Evolutionary conservation across 2,797 vertebrate species (phyloP).

Genomic region (Dromococcyx pavoninus): DNA sequence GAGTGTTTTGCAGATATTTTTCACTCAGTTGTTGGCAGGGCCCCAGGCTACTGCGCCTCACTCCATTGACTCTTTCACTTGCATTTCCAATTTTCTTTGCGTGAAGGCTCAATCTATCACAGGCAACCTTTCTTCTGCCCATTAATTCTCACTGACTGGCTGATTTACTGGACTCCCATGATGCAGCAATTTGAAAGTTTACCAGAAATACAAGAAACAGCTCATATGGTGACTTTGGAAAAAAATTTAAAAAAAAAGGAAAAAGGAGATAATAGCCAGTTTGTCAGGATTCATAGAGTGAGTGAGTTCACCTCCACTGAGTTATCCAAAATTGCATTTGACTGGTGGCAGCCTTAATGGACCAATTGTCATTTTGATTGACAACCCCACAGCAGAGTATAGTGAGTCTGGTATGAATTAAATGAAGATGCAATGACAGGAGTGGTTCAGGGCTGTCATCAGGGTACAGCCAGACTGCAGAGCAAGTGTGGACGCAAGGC

Average conservation of each 20-base stretch:
- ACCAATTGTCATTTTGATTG: background rate
- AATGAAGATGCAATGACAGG: background rate
- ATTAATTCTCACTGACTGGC: conserved; percentile 9
- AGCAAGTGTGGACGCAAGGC: background rate
- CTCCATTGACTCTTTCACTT: background rate
- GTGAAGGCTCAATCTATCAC: conserved; percentile 16
- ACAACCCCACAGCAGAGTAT: background rate
- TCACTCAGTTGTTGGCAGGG: conserved; percentile 1
- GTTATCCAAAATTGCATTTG: background rate
- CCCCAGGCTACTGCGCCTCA: background rate
- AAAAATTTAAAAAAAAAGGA: background rate
- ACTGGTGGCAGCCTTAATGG: background rate
- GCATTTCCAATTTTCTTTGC: conserved; percentile 44
- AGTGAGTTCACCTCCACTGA: background rate
- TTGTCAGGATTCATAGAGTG: background rate
- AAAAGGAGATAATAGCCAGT: background rate
- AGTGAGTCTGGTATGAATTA: background rate
- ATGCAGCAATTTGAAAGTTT: background rate
- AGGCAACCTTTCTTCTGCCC: background rate
- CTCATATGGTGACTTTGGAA: background rate
- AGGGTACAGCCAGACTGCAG: background rate
- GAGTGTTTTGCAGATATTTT: conserved; percentile 20
- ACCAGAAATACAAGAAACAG: background rate
- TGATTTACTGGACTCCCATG: background rate
- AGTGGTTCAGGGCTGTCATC: background rate